Evolutionary conservation across 2,888 invertebrate genomes (phyloP), one percentile per base, ranked within the genome.

Genomic region (Macrophya annulata): DNA sequence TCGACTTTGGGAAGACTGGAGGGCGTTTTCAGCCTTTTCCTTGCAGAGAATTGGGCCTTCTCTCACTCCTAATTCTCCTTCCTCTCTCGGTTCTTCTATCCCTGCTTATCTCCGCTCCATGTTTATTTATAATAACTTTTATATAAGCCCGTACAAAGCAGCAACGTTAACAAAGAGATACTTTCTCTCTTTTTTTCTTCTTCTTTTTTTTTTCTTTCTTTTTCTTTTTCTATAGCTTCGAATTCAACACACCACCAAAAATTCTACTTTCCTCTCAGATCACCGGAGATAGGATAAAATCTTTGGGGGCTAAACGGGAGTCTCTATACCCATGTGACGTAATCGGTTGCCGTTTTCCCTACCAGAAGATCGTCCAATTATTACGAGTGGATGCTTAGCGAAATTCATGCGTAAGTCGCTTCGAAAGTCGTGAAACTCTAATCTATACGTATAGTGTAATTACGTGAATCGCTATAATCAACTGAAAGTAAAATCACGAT

Each of bases 41-140:
- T 55, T 48, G 62, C 25, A 77, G 37, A 51, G 59, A 79, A 79
- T 59, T 15, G n/a, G 25, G 12, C 48, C 51, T 17, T 37, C 21
- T 37, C 55, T 51, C 15, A 51, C 21, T 51, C 31, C 43, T 43
- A 10, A 25, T 45, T 21, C 55, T 17, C 55, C 71, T 51, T 17
- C 25, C 21, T 12, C 21, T 12, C 31, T 31, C 76, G 25, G 8
- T 77, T 17, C 31, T 25, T 15, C 51, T 51, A 77, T 55, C 77
- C 51, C 55, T 31, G 77, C 25, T 77, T 48, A 76, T 76, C 31
- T 76, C 43, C 45, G n/a, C 55, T 25, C 31, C 77, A 77, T 77
- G 55, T 77, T 77, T 77, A 77, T 77, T 77, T 55, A 77, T 68
- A 74, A 74, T 74, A 74, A 74, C 74, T 74, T 45, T 74, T 74